Evolutionary conservation across 2,888 invertebrate species (phyloP), one percentile per base, ranked within the genome.

Genomic region (Meta bourneti): DNA sequence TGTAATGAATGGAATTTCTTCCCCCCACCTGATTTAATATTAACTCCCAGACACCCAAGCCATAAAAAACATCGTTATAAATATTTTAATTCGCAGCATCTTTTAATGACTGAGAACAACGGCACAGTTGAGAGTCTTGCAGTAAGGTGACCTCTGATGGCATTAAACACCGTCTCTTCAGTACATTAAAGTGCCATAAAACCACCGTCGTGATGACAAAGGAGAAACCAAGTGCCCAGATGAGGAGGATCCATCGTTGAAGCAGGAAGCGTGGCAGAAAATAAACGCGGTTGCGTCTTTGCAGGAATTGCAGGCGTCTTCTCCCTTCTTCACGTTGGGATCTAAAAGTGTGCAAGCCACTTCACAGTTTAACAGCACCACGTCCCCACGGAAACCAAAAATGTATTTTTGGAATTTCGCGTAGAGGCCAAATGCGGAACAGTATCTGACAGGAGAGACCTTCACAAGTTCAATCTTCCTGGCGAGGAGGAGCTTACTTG

Each of bases 391-490:
- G 80, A 81, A 69, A 81, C 61, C 69, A n/a, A 77, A 77, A 54
- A 86, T 54, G 54, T 74, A 84, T 84, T 84, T 86, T 77, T 85
- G 85, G 85, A 77, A 85, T 75, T 69, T 48, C 19, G 48, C 34
- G 77, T 19, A 48, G 85, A 85, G 75, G 85, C 85, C 84, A 84
- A 77, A 78, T 86, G 85, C 48, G 84, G 61, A 75, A 84, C 85
- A 75, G 85, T 79, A 70, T 84, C 78, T 87, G 87, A 34, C 20
- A 52, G 34, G 19, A 77, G n/a, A 69, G 61, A 85, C 77, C 77
- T 85, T 87, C 80, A n/a, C 13, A 75, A 84, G 71, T 48, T 86
- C 81, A 49, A 49, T 81, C 49, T 49, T 81, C 51, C 19, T 75
- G 9, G 61, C 6, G 61, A 9, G 11, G 61, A 11, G 61, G 16